phyloP scores from a whole-genome alignment of 1,140 invertebrate genomes.

The Drosophila saltans region DNA sequence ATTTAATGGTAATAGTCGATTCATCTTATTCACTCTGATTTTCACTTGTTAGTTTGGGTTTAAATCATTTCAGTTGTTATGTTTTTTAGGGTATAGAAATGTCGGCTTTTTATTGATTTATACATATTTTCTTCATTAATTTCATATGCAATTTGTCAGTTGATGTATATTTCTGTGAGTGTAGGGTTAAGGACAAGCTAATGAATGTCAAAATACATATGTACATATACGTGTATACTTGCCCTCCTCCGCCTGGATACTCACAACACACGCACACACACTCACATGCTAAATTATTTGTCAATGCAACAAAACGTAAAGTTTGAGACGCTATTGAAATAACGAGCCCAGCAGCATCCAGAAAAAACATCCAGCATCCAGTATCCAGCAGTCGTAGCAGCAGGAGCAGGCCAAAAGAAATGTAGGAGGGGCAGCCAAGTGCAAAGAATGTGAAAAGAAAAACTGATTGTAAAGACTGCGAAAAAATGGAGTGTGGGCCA shows the following conservation, averaged over 20 bases:
- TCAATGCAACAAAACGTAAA: conserved; percentile 72
- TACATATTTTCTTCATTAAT: too few relatives aligned
- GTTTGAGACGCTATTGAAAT: conserved; percentile 70
- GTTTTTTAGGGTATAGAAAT: background rate
- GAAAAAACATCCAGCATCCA: background rate
- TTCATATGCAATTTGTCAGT: too few relatives aligned
- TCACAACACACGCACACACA: background rate
- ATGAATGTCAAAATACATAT: conserved; percentile 61
- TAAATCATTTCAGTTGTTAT: too few relatives aligned
- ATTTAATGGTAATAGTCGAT: too few relatives aligned
- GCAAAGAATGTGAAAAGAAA: conserved; percentile 10
- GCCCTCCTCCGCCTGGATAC: background rate
- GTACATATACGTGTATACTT: background rate
- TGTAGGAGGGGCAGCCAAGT: background rate
- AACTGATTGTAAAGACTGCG: conserved; percentile 6
- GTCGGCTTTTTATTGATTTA: background rate
- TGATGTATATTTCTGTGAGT: background rate
- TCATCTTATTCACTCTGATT: too few relatives aligned
- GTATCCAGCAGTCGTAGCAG: background rate
- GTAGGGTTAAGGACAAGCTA: conserved; percentile 45
- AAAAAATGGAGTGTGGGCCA: too few relatives aligned
- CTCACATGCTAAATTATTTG: conserved; percentile 48
- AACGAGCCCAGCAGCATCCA: conserved; percentile 1
- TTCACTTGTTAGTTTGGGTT: too few relatives aligned
- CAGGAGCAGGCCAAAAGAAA: too few relatives aligned